Percentiles rank a stretch among this genome's conserved stretches.
These are phyloP conservation scores for Syngnathus scovelli DNA, from an alignment of 2,113 vertebrate species.

Conservation along the genomic window DNA sequence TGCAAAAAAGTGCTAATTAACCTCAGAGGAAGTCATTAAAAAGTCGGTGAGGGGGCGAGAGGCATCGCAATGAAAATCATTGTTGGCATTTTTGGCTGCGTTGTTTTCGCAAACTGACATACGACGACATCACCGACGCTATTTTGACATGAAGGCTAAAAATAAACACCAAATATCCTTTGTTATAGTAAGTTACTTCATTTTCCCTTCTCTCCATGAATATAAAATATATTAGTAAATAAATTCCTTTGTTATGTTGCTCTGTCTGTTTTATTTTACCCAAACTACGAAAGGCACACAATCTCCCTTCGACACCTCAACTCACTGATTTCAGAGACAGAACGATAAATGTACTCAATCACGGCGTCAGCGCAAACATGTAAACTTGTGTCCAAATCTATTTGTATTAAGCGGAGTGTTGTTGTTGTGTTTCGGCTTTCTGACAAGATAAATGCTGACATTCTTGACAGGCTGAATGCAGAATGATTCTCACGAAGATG, in stretches of 20 bases:
- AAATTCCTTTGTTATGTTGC: neutral
- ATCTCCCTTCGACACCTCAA: neutral
- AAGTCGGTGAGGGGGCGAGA: neutral
- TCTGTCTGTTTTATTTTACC: neutral
- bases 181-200: neutral
- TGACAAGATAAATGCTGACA: conserved; percentile 2
- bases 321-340: neutral
- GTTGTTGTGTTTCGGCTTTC: neutral
- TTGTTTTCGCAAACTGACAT: neutral
- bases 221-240: neutral
- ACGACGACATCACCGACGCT: neutral
- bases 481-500: neutral
- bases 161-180: neutral
- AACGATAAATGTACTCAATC: neutral
- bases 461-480: neutral
- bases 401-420: neutral
- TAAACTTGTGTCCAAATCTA: neutral
- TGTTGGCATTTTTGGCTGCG: neutral
- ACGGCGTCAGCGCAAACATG: neutral
- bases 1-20: conserved; percentile 1
- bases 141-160: neutral
- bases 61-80: neutral
- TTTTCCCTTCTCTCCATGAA: neutral
- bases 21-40: conserved; percentile 6
- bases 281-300: neutral